Evolutionary conservation across 2,113 vertebrate species (phyloP).

Genomic region (Alethe castanea): DNA sequence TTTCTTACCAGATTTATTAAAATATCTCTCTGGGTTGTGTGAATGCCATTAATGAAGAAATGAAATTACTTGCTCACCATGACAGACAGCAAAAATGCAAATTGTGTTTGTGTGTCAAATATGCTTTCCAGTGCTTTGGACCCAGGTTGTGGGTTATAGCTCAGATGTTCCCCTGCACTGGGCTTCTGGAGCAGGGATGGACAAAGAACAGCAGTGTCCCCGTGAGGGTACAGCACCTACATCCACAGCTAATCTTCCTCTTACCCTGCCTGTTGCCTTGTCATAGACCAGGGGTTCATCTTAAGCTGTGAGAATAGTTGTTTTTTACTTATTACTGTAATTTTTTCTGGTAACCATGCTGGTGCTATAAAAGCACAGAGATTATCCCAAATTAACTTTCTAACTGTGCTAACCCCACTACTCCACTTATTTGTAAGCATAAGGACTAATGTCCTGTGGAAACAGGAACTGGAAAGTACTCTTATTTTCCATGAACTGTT

Average conservation of each 20-base stretch:
- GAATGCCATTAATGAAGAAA: not conserved
- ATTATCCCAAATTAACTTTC: not conserved
- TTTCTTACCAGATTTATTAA: not conserved
- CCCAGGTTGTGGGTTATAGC: not conserved
- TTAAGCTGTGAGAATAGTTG: not conserved
- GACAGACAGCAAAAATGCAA: not conserved
- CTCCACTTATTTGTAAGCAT: not conserved
- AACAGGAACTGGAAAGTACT: not conserved
- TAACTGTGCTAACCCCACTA: not conserved
- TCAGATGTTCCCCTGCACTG: not conserved
- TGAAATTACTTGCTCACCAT: not conserved
- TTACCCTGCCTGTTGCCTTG: not conserved
- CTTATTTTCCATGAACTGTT: not conserved
- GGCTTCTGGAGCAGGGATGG: not conserved
- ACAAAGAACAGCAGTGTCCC: not conserved
- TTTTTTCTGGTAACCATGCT: not conserved
- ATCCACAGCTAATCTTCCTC: not conserved
- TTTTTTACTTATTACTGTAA: not conserved
- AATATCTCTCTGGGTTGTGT: not conserved
- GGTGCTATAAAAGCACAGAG: not conserved
- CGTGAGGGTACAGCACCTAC: not conserved
- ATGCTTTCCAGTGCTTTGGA: not conserved
- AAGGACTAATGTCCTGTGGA: not conserved
- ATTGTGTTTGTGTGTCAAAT: fast-evolving
- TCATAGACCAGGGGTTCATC: not conserved